A percentile compares a stretch with the other conserved stretches of the same genome.
phyloP scores from a whole-genome alignment of 2,888 invertebrate species.

The Rugalucina vietnamica region DNA sequence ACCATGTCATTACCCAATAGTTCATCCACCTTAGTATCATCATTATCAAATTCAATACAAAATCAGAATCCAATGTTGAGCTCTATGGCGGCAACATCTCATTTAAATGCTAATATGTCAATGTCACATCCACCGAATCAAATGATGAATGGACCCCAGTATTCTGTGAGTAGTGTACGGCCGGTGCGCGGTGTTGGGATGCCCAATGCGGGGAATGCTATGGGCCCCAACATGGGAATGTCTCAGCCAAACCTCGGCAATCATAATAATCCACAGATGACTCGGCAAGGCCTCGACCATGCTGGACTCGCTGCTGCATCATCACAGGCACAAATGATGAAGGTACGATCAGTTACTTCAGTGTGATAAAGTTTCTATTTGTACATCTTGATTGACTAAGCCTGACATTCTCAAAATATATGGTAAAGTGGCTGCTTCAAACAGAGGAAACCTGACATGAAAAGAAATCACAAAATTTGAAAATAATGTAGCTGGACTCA shows the following conservation, averaged over 20 bases:
- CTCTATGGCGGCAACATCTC: constrained; percentile 45
- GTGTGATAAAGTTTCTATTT: too few relatives aligned
- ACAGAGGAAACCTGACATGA: background rate
- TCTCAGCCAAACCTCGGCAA: constrained; percentile 66
- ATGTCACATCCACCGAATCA: constrained; percentile 71
- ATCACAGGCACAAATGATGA: constrained; percentile 70
- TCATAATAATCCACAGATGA: constrained; percentile 67
- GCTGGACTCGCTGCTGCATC: constrained; percentile 70
- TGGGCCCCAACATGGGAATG: constrained; percentile 67
- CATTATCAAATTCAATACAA: constrained; percentile 52
- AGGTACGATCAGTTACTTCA: constrained; percentile 63
- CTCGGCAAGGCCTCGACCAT: constrained; percentile 70
- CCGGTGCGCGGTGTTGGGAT: constrained; percentile 63
- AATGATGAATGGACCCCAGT: constrained; percentile 82
- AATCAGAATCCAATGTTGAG: constrained; percentile 48
- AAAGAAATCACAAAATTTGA: background rate
- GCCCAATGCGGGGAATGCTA: constrained; percentile 60
- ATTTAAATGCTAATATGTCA: constrained; percentile 52
- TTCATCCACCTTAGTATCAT: constrained; percentile 59
- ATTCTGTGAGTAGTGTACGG: constrained; percentile 70
- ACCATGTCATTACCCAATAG: constrained; percentile 60
- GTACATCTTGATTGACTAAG: too few relatives aligned
- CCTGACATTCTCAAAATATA: too few relatives aligned
- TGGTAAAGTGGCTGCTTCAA: too few relatives aligned
- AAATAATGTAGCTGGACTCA: constrained; percentile 21